Evolutionary conservation across 1,140 invertebrate species (phyloP).

Genomic region (Saccostrea glomerata): DNA sequence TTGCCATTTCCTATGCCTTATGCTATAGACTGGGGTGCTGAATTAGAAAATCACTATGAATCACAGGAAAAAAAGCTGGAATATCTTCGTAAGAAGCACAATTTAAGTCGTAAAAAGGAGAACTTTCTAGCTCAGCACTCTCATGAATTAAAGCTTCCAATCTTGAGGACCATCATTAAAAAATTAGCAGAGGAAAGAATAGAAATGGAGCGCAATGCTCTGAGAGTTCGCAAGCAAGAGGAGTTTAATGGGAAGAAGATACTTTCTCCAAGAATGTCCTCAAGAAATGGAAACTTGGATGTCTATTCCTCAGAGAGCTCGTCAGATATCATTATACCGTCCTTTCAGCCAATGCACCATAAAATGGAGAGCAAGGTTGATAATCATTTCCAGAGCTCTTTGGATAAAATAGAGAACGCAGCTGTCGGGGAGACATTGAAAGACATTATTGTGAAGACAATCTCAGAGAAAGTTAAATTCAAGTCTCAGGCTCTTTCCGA

Average conservation of each 20-base stretch:
- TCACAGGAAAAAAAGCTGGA: constrained; percentile 65
- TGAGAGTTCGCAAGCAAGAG: constrained; percentile 40
- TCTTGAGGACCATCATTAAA: constrained; percentile 72
- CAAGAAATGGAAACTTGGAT: not conserved
- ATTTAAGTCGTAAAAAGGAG: constrained; percentile 64
- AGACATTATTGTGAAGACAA: constrained; percentile 92
- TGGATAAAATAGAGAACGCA: constrained; percentile 71
- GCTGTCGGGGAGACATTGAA: constrained; percentile 81
- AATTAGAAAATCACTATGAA: constrained; percentile 44
- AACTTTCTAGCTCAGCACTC: constrained; percentile 59
- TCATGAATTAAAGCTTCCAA: constrained; percentile 74
- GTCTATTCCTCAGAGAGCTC: not conserved
- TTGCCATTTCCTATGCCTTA: constrained; percentile 49
- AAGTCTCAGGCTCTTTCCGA: constrained; percentile 54
- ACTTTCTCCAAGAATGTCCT: not conserved
- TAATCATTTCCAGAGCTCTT: constrained; percentile 57
- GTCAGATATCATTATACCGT: constrained; percentile 85
- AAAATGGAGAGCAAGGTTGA: constrained; percentile 46
- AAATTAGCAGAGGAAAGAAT: constrained; percentile 78
- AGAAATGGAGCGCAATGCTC: constrained; percentile 69
- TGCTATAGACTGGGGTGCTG: not conserved
- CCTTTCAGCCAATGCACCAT: constrained; percentile 85
- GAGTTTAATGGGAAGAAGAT: not conserved
- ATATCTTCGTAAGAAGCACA: constrained; percentile 75
- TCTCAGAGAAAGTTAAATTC: constrained; percentile 90